Evolutionary conservation across 2,797 vertebrate genomes (phyloP).

Genomic region (Balearica regulorum): DNA sequence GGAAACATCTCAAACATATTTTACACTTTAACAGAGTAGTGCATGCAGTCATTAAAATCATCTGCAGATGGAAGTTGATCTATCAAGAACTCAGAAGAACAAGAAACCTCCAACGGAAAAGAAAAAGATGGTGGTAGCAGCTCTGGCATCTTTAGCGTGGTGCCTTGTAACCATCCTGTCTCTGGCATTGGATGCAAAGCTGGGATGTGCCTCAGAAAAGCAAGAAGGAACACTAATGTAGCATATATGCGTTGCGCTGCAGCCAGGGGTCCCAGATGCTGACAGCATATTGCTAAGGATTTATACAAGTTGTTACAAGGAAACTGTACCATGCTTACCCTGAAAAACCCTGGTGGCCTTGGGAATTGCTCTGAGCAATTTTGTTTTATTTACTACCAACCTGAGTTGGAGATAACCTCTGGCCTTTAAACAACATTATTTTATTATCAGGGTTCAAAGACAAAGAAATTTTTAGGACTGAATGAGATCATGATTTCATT

Average conservation of each 20-base stretch:
- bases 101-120: background rate
- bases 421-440: background rate
- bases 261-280: background rate
- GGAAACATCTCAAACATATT: background rate
- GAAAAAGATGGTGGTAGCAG: background rate
- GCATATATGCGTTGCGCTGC: accelerated
- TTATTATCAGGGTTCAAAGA: background rate
- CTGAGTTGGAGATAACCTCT: background rate
- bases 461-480: background rate
- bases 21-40: background rate
- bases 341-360: background rate
- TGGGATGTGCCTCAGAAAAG: background rate
- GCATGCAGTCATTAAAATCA: background rate
- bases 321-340: background rate
- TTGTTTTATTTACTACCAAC: background rate
- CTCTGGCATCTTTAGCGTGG: background rate
- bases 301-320: background rate
- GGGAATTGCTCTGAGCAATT: background rate
- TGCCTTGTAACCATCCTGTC: accelerated
- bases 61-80: background rate
- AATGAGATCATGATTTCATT: background rate
- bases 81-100: background rate
- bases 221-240: background rate
- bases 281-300: background rate
- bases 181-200: background rate